Evolutionary conservation across 2,797 vertebrate species (phyloP), one percentile per base, ranked within the genome.

Genomic region (Podargus strigoides): DNA sequence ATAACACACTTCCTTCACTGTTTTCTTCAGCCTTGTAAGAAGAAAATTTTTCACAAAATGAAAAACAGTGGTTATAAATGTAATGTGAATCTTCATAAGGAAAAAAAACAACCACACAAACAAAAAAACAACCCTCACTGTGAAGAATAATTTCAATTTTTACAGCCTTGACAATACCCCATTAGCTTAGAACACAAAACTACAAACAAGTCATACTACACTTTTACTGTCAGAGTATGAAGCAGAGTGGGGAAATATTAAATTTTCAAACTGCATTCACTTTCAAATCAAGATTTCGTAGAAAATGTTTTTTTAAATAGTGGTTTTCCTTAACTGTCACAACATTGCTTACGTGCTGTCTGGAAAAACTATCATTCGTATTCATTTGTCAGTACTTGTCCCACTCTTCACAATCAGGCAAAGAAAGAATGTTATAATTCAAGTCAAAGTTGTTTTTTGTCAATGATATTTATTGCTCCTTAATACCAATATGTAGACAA

Each of bases 281-380:
- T 76, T 90, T 78, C 63, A 91, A 79, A 82, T 67, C 67, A 66
- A 87, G 59, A 63, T 66, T 53, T 87, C 42, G 12, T 53, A 89
- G 47, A 94, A 95, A 96, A 86, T 59, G 30, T 9, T 39, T 80
- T 93, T 94, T 84, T 47, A 89, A 95, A 87, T 60, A 80, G 26
- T 59, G 39, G 66, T 85, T 95, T 60, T 89, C 75, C 47, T 93
- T 95, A 92, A 70, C 90, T 93, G 86, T 95, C 91, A 94, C 89
- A 97, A 92, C 0, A 1, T 59, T 60, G 46, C 41, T 87, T 89
- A 91, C 1, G 3, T 90, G 63, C 73, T 90, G 72, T 87, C 87
- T 73, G 66, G 64, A 77, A 77, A 91, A 96, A 76, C 69, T 93
- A 84, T 66, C 28, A 83, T 72, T 94, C 66, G 49, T 60, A 85